Evolutionary conservation across 2,113 vertebrate species (phyloP).

Genomic region (Gorsachius goisagi): DNA sequence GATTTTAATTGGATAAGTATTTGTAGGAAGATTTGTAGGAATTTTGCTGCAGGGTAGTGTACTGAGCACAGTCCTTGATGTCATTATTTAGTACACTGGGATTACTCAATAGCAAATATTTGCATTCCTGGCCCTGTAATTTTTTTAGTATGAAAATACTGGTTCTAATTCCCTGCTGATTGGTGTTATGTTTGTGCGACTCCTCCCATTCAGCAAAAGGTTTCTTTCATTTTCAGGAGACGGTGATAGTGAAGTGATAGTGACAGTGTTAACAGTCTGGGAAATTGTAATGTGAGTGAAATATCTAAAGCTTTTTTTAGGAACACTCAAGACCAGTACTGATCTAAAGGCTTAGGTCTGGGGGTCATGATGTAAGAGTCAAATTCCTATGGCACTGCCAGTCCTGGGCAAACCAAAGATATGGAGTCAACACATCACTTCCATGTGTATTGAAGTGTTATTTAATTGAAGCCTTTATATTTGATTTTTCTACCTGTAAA

Average conservation of each 20-base stretch:
- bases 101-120: neutral
- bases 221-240: neutral
- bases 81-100: accelerated
- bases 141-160: neutral
- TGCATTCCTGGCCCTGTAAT: neutral
- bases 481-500: neutral
- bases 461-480: neutral
- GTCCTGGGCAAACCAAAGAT: neutral
- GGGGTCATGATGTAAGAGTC: neutral
- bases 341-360: neutral
- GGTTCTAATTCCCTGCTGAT: neutral
- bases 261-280: neutral
- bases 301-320: neutral
- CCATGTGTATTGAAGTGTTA: accelerated
- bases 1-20: neutral
- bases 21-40: neutral
- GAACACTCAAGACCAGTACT: neutral
- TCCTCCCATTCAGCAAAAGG: neutral
- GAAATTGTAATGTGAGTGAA: neutral
- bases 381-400: neutral
- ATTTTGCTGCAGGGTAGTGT: neutral
- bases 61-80: neutral
- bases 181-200: accelerated
- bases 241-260: neutral
- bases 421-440: neutral